Percentiles rank a stretch among this genome's conserved stretches.
Conservation (phyloP, 2,797 vertebrate genomes). For the Phrynocephalus vlangalii region DNA sequence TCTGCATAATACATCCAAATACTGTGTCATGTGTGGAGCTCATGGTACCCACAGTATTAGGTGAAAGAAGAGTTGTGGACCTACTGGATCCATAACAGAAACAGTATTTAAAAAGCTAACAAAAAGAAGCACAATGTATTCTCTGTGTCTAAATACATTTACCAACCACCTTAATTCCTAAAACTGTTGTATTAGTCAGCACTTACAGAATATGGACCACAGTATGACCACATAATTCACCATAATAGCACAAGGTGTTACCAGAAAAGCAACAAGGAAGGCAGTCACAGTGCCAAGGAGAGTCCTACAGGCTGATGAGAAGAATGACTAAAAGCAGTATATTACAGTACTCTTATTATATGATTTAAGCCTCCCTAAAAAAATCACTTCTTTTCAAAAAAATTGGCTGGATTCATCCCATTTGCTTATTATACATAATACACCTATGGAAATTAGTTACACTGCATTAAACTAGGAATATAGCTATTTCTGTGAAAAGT, state of each 20-base stretch:
- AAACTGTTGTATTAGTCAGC: constrained; percentile 8
- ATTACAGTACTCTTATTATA: constrained; percentile 11
- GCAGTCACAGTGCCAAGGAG: constrained; percentile 7
- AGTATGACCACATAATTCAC: neutral
- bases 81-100: neutral
- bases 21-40: neutral
- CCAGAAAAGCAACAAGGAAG: constrained; percentile 16
- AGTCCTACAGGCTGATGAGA: neutral
- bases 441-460: neutral
- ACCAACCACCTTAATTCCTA: neutral
- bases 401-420: neutral
- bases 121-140: constrained; percentile 3
- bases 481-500: constrained; percentile 13
- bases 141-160: constrained; percentile 6
- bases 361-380: neutral
- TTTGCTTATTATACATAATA: neutral
- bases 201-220: neutral
- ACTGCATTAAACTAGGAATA: neutral
- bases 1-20: neutral
- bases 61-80: too few species aligned
- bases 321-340: constrained; percentile 13
- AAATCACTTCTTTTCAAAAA: neutral
- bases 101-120: neutral
- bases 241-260: neutral
- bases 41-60: neutral